phyloP scores from a whole-genome alignment of 2,113 vertebrate genomes.

The Fulica atra region DNA sequence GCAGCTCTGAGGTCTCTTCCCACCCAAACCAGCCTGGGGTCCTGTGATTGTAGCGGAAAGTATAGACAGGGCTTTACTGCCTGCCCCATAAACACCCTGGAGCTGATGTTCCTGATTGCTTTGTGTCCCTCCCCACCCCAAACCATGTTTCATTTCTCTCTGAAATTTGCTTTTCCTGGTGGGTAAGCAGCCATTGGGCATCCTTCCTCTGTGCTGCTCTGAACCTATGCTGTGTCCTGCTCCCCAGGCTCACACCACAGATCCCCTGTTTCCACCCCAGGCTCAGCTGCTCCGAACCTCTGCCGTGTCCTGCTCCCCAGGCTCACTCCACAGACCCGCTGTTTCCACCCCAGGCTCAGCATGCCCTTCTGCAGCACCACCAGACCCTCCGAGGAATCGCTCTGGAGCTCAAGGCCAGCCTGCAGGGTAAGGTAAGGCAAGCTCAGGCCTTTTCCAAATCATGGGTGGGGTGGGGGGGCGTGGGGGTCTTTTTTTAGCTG shows the following conservation, averaged over 20 bases:
- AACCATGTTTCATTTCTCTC: not conserved
- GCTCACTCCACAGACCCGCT: not conserved
- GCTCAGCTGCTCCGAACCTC: conserved; percentile 31
- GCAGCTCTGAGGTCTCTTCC: too few relatives aligned
- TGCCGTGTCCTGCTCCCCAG: conserved; percentile 4
- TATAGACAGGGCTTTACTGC: not conserved
- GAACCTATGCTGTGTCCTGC: not conserved
- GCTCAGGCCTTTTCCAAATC: not conserved
- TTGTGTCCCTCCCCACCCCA: not conserved
- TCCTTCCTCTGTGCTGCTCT: not conserved
- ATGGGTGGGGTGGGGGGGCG: too few relatives aligned
- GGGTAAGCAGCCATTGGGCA: rapidly evolving
- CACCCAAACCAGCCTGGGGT: too few relatives aligned
- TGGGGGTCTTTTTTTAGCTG: not conserved
- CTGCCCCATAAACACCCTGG: not conserved
- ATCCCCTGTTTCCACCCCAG: rapidly evolving
- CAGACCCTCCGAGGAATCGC: conserved; percentile 6
- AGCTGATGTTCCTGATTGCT: not conserved
- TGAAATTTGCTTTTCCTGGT: not conserved
- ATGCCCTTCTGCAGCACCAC: not conserved
- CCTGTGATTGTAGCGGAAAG: not conserved
- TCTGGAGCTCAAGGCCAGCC: conserved; percentile 49
- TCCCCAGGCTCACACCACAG: conserved; percentile 21
- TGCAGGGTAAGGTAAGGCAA: conserved; percentile 75
- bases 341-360: not conserved